phyloP scores from a whole-genome alignment of 2,888 invertebrate species.

The Dasysyrphus tricinctus region DNA sequence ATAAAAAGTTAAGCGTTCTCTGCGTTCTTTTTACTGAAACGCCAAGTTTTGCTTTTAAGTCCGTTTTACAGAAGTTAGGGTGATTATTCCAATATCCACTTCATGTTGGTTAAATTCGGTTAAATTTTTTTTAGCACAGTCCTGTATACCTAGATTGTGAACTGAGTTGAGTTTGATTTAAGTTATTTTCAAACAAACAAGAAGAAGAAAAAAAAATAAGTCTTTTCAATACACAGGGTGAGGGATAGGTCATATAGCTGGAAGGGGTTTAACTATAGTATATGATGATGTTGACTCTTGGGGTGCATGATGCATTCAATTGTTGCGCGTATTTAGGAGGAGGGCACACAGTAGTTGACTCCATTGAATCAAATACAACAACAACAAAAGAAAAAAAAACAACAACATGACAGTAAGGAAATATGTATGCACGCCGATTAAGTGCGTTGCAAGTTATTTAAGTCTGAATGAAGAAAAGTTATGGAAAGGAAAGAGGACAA shows the following conservation, averaged over 20 bases:
- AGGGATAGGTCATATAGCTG: constrained; percentile 24
- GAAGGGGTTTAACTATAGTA: neutral
- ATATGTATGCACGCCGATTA: neutral
- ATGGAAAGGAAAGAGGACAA: neutral
- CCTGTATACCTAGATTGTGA: constrained; percentile 12
- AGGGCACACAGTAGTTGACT: neutral
- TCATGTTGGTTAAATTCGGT: too few relatives aligned
- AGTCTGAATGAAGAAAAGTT: neutral
- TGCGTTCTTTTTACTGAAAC: too few relatives aligned
- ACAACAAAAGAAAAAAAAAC: neutral
- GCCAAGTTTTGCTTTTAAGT: too few relatives aligned
- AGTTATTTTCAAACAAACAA: constrained; percentile 63
- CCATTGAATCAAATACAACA: constrained; percentile 3
- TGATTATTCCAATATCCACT: too few relatives aligned
- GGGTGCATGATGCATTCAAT: constrained; percentile 49
- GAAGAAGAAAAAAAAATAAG: neutral
- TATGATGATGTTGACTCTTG: constrained; percentile 38
- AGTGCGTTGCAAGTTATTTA: constrained; percentile 15
- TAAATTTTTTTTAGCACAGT: neutral
- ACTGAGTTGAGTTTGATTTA: constrained; percentile 59
- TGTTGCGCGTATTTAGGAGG: constrained; percentile 36
- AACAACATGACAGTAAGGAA: neutral
- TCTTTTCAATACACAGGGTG: constrained; percentile 29
- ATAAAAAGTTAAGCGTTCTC: too few relatives aligned
- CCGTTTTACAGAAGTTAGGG: too few relatives aligned